phyloP scores from a whole-genome alignment of 2,888 invertebrate species.

The Hedya salicella region DNA sequence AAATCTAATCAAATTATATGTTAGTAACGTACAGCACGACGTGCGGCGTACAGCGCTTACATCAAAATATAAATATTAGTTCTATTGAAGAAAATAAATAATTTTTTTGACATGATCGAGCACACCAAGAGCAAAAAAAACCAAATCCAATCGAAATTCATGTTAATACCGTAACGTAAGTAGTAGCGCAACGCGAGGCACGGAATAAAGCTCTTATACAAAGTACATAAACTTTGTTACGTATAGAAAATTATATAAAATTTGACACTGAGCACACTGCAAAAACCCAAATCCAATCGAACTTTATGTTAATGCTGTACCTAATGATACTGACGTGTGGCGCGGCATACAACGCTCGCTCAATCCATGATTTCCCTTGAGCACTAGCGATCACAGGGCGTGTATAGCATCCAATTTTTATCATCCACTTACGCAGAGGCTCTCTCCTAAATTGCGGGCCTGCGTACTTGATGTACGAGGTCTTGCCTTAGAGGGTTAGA shows the following conservation, averaged over 20 bases:
- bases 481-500: conserved; percentile 33
- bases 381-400: conserved; percentile 65
- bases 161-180: conserved; percentile 32
- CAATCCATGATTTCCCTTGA: conserved; percentile 74
- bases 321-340: conserved; percentile 27
- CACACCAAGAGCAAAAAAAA: neutral
- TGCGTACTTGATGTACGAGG: conserved; percentile 45
- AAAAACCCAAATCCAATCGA: conserved; percentile 17
- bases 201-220: no score
- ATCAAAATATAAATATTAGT: no score
- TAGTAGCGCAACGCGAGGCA: no score
- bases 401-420: conserved; percentile 77
- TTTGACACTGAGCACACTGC: conserved; percentile 10
- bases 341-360: conserved; percentile 55
- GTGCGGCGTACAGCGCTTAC: no score
- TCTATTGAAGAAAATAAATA: no score
- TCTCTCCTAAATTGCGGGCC: conserved; percentile 62
- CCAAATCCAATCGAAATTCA: conserved; percentile 22
- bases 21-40: no score
- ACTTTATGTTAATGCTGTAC: conserved; percentile 31
- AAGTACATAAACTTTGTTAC: no score
- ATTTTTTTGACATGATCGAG: no score
- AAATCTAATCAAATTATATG: no score
- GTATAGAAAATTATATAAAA: no score
- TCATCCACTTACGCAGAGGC: conserved; percentile 67